phyloP scores from a whole-genome alignment of 2,113 vertebrate species.

The Gnathonemus echidnorhynchus region DNA sequence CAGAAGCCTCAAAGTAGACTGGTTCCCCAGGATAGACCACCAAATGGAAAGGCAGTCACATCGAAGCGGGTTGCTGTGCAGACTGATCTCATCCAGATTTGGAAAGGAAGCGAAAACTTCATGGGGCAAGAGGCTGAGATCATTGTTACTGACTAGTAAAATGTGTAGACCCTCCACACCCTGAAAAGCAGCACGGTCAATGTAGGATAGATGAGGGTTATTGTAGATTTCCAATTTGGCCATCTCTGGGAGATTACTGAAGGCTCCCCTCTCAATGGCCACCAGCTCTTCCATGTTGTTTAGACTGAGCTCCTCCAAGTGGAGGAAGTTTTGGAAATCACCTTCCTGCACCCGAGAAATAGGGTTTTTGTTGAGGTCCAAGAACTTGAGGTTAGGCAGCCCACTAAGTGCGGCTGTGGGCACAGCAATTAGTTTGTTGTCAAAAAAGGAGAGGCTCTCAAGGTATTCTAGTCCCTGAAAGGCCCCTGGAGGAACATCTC shows the following conservation, averaged over 20 bases:
- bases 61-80: slow-evolving; percentile 67
- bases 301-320: slow-evolving; percentile 70
- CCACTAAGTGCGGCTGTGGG: slow-evolving; percentile 59
- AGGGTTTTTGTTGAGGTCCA: slow-evolving; percentile 72
- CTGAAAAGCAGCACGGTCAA: slow-evolving; percentile 60
- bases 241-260: slow-evolving; percentile 65
- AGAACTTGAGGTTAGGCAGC: slow-evolving; percentile 67
- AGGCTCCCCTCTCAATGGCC: slow-evolving; percentile 57
- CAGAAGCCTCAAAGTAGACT: slow-evolving; percentile 55
- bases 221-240: slow-evolving; percentile 64
- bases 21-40: slow-evolving; percentile 56
- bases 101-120: slow-evolving; percentile 55
- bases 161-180: slow-evolving; percentile 56
- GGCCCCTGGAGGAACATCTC: slow-evolving; percentile 56
- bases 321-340: slow-evolving; percentile 64
- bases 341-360: slow-evolving; percentile 57
- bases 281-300: slow-evolving; percentile 70
- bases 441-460: slow-evolving; percentile 71
- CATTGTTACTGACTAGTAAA: slow-evolving; percentile 61
- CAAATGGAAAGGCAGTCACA: slow-evolving; percentile 69
- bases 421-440: slow-evolving; percentile 61
- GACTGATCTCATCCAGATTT: slow-evolving; percentile 50
- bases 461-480: slow-evolving; percentile 67
- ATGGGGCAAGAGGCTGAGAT: slow-evolving; percentile 60
- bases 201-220: slow-evolving; percentile 61